These are phyloP conservation scores for Tachysurus vachellii DNA, from an alignment of 2,113 vertebrate genomes.

Conservation along the genomic window DNA sequence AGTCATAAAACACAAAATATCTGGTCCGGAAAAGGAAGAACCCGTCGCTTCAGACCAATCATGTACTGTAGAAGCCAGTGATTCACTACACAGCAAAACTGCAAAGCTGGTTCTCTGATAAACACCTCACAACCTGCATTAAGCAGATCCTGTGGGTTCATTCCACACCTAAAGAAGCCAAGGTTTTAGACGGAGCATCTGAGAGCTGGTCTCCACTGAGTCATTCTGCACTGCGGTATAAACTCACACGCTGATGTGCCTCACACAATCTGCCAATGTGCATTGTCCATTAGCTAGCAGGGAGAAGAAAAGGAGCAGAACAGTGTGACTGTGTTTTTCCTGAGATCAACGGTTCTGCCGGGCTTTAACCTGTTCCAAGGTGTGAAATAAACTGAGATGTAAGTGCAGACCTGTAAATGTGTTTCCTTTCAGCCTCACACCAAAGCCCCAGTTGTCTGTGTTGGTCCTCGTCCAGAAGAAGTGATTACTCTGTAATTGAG, in stretches of 20 bases:
- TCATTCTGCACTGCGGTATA: neutral
- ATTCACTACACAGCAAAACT: neutral
- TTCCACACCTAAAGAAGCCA: neutral
- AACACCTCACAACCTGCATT: neutral
- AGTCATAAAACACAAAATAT: neutral
- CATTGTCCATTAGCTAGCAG: neutral
- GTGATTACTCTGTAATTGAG: slow-evolving; percentile 1
- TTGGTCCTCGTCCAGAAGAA: neutral
- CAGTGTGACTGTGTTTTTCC: neutral
- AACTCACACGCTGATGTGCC: neutral
- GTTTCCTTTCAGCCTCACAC: neutral
- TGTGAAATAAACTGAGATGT: slow-evolving; percentile 10
- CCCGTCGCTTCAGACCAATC: neutral
- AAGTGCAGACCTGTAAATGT: neutral
- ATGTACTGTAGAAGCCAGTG: neutral
- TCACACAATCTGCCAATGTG: neutral
- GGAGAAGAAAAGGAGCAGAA: neutral
- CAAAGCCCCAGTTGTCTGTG: neutral
- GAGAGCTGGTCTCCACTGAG: neutral
- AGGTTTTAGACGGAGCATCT: too few relatives aligned
- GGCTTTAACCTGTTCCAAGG: neutral
- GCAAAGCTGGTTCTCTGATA: neutral
- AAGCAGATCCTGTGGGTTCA: neutral
- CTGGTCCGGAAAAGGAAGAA: neutral
- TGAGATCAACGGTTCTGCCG: neutral